Conservation (phyloP, 2,113 vertebrate species). For the Platysteira castanea region DNA sequence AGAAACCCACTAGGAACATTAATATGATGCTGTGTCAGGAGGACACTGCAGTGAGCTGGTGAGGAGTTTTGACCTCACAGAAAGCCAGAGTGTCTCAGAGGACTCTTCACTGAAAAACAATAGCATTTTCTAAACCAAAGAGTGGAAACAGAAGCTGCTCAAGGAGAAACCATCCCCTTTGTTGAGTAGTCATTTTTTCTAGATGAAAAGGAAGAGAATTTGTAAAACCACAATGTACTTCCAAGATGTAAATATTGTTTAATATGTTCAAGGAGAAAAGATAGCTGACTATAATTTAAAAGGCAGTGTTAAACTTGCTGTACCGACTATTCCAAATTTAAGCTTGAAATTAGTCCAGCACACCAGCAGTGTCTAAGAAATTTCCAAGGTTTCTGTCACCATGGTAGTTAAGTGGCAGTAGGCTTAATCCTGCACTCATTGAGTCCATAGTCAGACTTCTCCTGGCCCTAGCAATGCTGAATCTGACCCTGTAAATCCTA, state of each 20-base stretch:
- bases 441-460: not conserved
- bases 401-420: not conserved
- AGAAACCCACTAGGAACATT: not conserved
- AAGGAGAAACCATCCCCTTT: not conserved
- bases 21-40: not conserved
- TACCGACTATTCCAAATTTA: not conserved
- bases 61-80: not conserved
- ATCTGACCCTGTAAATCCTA: not conserved
- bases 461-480: not conserved
- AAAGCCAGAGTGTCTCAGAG: not conserved
- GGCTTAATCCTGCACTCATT: not conserved
- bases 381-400: constrained; percentile 10
- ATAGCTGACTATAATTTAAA: not conserved
- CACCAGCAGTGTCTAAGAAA: not conserved
- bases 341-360: not conserved
- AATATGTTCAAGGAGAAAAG: not conserved
- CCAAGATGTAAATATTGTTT: not conserved
- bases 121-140: not conserved
- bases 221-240: not conserved
- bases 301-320: not conserved
- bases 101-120: not conserved
- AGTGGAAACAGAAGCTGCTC: not conserved
- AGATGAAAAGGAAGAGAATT: not conserved
- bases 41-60: not conserved
- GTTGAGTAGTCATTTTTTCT: not conserved